phyloP scores from a whole-genome alignment of 2,113 vertebrate genomes.

The Mastomys coucha region DNA sequence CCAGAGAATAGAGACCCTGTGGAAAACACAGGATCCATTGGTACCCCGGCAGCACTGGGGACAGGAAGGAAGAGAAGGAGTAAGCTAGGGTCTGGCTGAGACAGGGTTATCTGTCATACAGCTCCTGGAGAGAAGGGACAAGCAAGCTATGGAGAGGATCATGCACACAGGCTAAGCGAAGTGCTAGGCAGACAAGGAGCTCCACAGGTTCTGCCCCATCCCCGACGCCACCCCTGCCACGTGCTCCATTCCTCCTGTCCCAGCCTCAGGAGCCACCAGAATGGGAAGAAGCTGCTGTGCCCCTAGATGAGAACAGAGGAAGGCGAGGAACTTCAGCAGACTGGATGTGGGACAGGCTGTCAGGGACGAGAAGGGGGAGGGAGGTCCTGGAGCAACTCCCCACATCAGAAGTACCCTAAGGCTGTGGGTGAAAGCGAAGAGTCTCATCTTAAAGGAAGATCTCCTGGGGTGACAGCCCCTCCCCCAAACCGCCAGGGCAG shows the following conservation, averaged over 20 bases:
- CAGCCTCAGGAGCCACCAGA: neutral
- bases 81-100: neutral
- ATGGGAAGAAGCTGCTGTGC: neutral
- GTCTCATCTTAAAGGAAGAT: neutral
- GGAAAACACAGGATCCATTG: neutral
- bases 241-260: neutral
- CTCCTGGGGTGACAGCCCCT: too few relatives aligned
- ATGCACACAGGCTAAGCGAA: neutral
- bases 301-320: neutral
- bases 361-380: neutral
- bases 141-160: too few relatives aligned
- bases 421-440: fast-evolving
- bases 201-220: neutral
- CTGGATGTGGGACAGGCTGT: neutral
- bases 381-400: neutral
- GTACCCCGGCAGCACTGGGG: neutral
- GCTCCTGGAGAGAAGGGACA: neutral
- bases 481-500: neutral
- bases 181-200: neutral
- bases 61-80: neutral
- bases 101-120: neutral
- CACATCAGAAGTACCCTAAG: fast-evolving
- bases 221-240: neutral
- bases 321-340: neutral
- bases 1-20: fast-evolving